Evolutionary conservation across 2,113 vertebrate species (phyloP).

Genomic region (Phalacrocorax carbo): DNA sequence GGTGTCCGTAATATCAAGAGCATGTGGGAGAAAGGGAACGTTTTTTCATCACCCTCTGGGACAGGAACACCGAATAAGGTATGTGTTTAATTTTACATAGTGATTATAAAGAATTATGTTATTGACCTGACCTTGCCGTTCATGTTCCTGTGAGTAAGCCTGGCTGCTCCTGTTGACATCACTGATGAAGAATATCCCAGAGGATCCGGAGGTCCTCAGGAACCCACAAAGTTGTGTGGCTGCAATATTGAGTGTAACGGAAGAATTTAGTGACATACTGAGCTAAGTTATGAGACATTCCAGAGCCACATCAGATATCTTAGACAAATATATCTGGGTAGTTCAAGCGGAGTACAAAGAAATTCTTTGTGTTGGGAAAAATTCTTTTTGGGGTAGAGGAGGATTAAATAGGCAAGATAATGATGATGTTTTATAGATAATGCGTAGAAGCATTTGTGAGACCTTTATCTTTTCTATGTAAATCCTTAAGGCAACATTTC

Average conservation of each 20-base stretch:
- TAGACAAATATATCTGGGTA: not conserved
- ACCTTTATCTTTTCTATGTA: not conserved
- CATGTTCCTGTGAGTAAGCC: not conserved
- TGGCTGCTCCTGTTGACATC: not conserved
- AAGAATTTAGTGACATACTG: constrained; percentile 27
- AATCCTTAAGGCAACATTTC: not conserved
- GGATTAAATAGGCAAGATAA: not conserved
- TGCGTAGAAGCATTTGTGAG: not conserved
- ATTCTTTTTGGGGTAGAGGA: not conserved
- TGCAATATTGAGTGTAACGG: not conserved
- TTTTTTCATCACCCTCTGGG: constrained; percentile 81
- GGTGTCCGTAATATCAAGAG: constrained; percentile 95
- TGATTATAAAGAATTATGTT: not conserved
- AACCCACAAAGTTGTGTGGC: not conserved
- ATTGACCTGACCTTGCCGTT: not conserved
- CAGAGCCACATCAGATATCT: constrained; percentile 12
- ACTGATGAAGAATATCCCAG: not conserved
- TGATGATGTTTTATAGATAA: not conserved
- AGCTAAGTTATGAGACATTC: constrained; percentile 36
- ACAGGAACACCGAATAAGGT: constrained; percentile 89
- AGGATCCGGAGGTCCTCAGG: not conserved
- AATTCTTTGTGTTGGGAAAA: not conserved
- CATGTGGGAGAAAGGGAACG: constrained; percentile 97
- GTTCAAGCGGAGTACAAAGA: not conserved
- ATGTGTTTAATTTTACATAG: not conserved